Evolutionary conservation across 2,113 vertebrate genomes (phyloP).

Genomic region (Engraulis encrasicolus): DNA sequence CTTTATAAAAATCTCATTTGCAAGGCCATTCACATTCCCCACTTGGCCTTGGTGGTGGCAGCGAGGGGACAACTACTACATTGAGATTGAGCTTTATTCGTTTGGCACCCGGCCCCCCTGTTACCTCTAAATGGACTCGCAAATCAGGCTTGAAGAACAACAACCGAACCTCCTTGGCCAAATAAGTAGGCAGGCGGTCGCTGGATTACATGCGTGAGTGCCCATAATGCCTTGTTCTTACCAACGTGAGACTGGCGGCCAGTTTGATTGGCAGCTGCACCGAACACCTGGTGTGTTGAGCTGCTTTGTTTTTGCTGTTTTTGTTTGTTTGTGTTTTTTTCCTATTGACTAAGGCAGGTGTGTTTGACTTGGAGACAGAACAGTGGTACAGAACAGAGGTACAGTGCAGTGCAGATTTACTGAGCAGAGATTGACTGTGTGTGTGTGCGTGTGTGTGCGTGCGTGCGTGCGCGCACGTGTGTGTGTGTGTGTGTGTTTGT

Average conservation of each 20-base stretch:
- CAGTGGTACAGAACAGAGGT: too few species aligned
- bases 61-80: not conserved
- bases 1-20: constrained; percentile 17
- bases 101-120: not conserved
- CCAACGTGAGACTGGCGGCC: not conserved
- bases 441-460: not conserved
- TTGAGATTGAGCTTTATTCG: constrained; percentile 2
- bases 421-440: not conserved
- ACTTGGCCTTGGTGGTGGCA: not conserved
- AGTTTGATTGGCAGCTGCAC: not conserved
- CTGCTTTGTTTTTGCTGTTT: not conserved
- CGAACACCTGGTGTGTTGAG: not conserved
- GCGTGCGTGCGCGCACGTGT: too few species aligned
- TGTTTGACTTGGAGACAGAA: not conserved
- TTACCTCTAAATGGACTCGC: not conserved
- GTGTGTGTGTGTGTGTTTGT: too few species aligned
- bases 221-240: not conserved
- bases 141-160: not conserved
- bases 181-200: not conserved
- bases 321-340: not conserved
- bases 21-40: constrained; percentile 9
- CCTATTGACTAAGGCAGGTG: not conserved
- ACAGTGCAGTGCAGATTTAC: too few species aligned
- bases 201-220: not conserved
- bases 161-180: not conserved